Base-by-base conservation (phyloP, 2,888 invertebrate species). In the Drosophila mayaguana region DNA sequence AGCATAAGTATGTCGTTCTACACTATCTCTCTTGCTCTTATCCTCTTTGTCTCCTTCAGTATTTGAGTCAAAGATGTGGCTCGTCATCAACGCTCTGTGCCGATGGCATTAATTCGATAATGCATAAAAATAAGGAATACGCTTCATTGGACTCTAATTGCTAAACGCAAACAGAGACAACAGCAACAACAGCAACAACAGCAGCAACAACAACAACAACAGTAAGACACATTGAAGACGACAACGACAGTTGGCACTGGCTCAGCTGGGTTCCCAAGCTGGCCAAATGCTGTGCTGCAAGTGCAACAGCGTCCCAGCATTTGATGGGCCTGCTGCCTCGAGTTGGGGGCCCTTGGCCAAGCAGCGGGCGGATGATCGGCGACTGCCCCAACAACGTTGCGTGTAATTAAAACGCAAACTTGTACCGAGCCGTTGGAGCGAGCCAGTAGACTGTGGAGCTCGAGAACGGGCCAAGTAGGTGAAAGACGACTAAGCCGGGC, bases 111-210 rank as follows among this genome's bases (percentile, higher is more conserved):
- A 89, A 90, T 82, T 79, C 87, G 88, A 83, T 88, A 90, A 90
- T 88, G 90, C 88, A 86, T 80, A 86, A 90, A 83, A 80, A 86
- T 80, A 83, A 81, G 89, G 81, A 88, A 83, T 78, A 90, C 82
- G 90, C 89, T 86, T 88, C 90, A 86, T 84, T 83, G 88, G 81
- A 74, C 84, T 86, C 90, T 89, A 89, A 89, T 90, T 89, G 90
- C 81, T 80, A 77, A 86, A 80, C 78, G 74, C 77, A 82, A 84
- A 82, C 75, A 80, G 69, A 63, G 67, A 70, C 54, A 72, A 59
- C 60, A 68, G 50, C 64, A 69, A 38, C 46, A 61, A 38, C 43
- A 53, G 36, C 55, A 61, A 54, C 9, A 32, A 42, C 43, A 53
- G 38, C 55, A 63, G 46, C 28, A 65, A 22, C 51, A 71, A 53